Evolutionary conservation across 2,888 invertebrate species (phyloP).

Genomic region (Luperina nickerlii): DNA sequence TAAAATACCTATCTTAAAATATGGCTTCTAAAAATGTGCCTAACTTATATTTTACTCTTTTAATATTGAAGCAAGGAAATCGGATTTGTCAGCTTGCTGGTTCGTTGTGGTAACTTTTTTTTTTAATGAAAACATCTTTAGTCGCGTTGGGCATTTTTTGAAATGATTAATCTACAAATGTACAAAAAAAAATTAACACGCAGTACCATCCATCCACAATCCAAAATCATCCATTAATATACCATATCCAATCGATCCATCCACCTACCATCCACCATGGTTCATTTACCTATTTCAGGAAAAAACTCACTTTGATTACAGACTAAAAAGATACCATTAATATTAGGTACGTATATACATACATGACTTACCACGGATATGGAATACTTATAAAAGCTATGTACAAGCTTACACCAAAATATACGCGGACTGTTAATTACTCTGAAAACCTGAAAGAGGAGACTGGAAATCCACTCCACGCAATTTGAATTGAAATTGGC

Average conservation of each 20-base stretch:
- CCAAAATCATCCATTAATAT: neutral
- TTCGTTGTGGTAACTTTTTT: neutral
- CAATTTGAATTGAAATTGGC: constrained; percentile 81
- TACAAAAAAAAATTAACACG: neutral
- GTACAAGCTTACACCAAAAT: constrained; percentile 55
- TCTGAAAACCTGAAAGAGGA: constrained; percentile 72
- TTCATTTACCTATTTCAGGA: neutral
- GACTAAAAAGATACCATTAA: constrained; percentile 26
- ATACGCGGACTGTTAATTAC: constrained; percentile 71
- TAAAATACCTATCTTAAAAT: neutral
- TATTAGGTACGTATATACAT: neutral
- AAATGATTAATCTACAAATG: neutral
- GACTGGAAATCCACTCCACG: constrained; percentile 74
- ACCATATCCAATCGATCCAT: neutral
- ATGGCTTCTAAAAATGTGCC: neutral
- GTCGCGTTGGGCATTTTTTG: too few relatives aligned
- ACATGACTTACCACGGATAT: neutral
- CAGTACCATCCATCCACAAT: too few relatives aligned
- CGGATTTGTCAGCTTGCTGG: constrained; percentile 27
- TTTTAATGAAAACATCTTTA: too few relatives aligned
- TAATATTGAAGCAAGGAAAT: constrained; percentile 19
- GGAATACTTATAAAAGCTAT: neutral
- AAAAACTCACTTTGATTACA: neutral
- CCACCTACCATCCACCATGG: too few relatives aligned
- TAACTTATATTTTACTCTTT: neutral